Evolutionary conservation across 2,797 vertebrate species (phyloP).

Genomic region (Chaenodraco wilsoni): DNA sequence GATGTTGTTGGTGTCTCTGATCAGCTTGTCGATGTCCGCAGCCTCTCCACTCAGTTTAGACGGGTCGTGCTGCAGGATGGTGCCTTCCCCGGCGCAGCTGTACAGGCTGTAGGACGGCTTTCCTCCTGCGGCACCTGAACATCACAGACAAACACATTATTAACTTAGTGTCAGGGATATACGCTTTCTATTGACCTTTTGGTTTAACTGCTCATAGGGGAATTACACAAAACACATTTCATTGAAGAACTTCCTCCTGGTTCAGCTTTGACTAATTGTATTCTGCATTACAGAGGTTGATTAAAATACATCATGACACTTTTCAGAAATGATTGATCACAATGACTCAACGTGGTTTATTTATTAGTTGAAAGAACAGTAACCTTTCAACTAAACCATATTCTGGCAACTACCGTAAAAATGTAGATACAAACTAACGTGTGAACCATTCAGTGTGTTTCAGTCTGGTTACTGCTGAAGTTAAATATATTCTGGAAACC

Average conservation of each 20-base stretch:
- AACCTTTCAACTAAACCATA: neutral
- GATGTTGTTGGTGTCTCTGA: conserved; percentile 91
- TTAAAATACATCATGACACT: too few species aligned
- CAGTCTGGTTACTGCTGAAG: neutral
- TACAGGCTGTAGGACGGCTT: conserved; percentile 87
- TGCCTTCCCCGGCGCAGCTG: conserved; percentile 95
- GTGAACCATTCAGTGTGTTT: neutral
- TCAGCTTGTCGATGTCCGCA: conserved; percentile 91
- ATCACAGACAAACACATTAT: conserved; percentile 13
- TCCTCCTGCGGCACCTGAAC: conserved; percentile 83
- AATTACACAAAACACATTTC: too few species aligned
- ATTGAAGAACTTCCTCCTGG: too few species aligned
- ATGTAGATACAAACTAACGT: neutral
- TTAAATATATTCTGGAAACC: neutral
- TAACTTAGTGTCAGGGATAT: neutral
- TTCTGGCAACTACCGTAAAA: neutral
- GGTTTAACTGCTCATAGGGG: neutral
- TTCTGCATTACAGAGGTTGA: too few species aligned
- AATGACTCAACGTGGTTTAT: too few species aligned
- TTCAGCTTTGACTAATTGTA: too few species aligned
- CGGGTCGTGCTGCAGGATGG: conserved; percentile 93
- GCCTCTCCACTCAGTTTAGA: conserved; percentile 89
- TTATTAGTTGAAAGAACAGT: too few species aligned
- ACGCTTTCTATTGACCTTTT: too few species aligned
- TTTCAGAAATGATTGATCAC: too few species aligned